These are phyloP conservation scores for Rhynchotus rufescens DNA, from an alignment of 2,797 vertebrate species.

Conservation along the genomic window DNA sequence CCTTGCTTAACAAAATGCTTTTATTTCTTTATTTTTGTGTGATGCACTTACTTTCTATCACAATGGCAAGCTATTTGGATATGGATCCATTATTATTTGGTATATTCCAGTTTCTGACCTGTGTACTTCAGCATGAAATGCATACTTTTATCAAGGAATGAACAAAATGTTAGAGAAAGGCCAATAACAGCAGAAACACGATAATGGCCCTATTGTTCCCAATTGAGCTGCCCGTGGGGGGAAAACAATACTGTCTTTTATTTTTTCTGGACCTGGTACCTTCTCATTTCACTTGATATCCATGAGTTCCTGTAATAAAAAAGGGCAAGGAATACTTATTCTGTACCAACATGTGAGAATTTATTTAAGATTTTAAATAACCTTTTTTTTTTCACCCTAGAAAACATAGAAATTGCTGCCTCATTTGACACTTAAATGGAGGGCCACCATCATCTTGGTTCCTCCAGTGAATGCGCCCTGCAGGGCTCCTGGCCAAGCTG, in stretches of 20 bases:
- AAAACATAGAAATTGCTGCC: not conserved
- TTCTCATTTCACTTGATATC: not conserved
- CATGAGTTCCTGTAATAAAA: not conserved
- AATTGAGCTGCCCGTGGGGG: not conserved
- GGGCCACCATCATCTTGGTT: not conserved
- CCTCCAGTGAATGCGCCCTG: accelerated
- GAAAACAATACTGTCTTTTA: not conserved
- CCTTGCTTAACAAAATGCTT: not conserved
- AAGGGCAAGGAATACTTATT: not conserved
- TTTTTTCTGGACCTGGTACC: not conserved
- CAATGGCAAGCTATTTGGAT: not conserved
- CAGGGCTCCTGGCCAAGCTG: not conserved
- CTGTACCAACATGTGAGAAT: not conserved
- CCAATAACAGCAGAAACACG: not conserved
- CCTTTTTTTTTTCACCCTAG: not conserved
- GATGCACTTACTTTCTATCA: not conserved
- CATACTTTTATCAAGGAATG: not conserved
- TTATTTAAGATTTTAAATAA: not conserved
- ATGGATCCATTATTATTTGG: not conserved
- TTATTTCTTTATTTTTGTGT: not conserved
- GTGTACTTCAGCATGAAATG: not conserved
- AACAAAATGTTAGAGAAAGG: not conserved
- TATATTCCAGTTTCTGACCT: not conserved
- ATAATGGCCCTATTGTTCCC: not conserved
- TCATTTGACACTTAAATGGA: not conserved